Conservation (phyloP, 2,113 vertebrate species). For the Rhinolophus ferrumequinum region DNA sequence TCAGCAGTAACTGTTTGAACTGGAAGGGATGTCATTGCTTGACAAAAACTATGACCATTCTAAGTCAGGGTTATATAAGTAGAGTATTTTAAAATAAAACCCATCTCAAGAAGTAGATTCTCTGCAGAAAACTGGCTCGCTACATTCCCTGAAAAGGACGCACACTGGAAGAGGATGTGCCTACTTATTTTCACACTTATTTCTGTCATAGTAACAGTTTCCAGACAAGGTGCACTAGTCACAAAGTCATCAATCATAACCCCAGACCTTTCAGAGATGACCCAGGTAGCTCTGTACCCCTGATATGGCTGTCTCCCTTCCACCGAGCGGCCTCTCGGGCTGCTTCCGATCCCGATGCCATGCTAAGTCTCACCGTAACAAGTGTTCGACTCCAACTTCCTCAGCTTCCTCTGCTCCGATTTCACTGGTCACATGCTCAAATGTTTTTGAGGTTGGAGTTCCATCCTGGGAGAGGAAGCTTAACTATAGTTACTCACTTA, state of each 20-base stretch:
- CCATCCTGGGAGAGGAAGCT: conserved; percentile 89
- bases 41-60: background rate
- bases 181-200: background rate
- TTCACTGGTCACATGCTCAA: conserved; percentile 99
- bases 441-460: conserved; percentile 98
- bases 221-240: background rate
- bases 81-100: background rate
- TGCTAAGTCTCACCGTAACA: conserved; percentile 89
- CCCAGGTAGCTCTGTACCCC: background rate
- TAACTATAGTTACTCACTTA: background rate
- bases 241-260: background rate
- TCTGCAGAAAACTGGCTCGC: background rate
- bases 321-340: background rate
- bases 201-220: background rate
- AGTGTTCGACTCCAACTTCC: conserved; percentile 98
- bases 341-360: background rate
- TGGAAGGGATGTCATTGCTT: background rate
- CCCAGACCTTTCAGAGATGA: background rate
- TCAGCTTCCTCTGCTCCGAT: conserved; percentile 98
- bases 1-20: background rate
- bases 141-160: background rate
- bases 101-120: background rate
- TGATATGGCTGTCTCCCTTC: background rate
- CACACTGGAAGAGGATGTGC: background rate
- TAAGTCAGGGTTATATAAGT: background rate